phyloP scores from a whole-genome alignment of 2,113 vertebrate genomes.

The Megaleporinus macrocephalus region DNA sequence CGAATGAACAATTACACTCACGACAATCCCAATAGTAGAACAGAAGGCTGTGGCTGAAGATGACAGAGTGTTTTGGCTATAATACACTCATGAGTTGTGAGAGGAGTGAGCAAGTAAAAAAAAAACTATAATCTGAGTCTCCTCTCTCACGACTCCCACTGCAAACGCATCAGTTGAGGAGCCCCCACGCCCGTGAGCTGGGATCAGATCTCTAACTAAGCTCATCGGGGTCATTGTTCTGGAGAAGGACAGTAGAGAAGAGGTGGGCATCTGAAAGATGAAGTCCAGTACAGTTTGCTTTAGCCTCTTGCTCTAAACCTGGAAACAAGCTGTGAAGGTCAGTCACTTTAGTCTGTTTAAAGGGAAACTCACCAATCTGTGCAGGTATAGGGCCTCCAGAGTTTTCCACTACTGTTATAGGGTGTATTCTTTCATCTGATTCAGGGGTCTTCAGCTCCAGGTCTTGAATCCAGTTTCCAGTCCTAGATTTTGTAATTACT shows the following conservation, averaged over 20 bases:
- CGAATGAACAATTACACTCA: conserved; percentile 8
- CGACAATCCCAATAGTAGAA: conserved; percentile 23
- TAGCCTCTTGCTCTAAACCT: not conserved
- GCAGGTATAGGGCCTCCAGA: not conserved
- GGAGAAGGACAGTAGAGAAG: not conserved
- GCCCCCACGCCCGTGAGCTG: not conserved
- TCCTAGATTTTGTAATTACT: not conserved
- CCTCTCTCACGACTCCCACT: conserved; percentile 23
- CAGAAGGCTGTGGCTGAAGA: conserved; percentile 28
- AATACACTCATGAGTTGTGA: not conserved
- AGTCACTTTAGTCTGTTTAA: not conserved
- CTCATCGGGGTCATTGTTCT: not conserved
- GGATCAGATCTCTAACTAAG: not conserved
- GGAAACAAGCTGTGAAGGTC: not conserved
- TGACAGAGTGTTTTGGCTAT: conserved; percentile 4
- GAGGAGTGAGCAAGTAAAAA: conserved; percentile 42
- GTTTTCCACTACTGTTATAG: too few species aligned
- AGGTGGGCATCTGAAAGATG: not conserved
- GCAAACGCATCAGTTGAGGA: not conserved
- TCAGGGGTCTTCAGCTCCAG: too few species aligned
- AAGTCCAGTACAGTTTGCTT: not conserved
- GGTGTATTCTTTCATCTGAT: too few species aligned
- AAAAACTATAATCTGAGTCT: not conserved
- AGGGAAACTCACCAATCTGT: not conserved
- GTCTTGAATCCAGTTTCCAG: too few species aligned